Conservation (phyloP, 2,113 vertebrate genomes). For the Prietella phreatophila region DNA sequence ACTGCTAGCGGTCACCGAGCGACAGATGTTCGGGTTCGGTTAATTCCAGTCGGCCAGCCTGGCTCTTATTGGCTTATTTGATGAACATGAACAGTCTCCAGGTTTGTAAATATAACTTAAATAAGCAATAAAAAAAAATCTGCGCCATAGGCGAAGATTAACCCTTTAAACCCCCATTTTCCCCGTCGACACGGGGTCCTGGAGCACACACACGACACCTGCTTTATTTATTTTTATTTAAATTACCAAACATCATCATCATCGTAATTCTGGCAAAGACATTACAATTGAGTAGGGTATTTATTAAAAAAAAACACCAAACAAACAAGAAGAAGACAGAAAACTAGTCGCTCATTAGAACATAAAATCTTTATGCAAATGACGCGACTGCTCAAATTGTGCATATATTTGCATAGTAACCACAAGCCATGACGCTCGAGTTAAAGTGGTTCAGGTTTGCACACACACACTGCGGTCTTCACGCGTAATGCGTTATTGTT, state of each 20-base stretch:
- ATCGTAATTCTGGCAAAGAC: neutral
- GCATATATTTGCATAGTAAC: neutral
- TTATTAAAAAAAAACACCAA: neutral
- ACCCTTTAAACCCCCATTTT: neutral
- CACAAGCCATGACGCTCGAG: too few relatives aligned
- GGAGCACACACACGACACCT: neutral
- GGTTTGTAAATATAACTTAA: neutral
- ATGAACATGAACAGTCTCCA: neutral
- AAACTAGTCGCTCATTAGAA: neutral
- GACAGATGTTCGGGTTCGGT: neutral
- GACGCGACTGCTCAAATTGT: neutral
- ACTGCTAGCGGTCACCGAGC: neutral
- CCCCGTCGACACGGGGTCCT: neutral
- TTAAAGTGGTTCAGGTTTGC: too few relatives aligned
- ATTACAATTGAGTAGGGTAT: neutral
- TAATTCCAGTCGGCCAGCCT: too few relatives aligned
- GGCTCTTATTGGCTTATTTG: neutral
- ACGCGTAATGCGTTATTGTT: too few relatives aligned
- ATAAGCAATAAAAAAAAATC: neutral
- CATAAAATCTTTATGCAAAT: neutral
- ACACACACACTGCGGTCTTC: rapidly evolving
- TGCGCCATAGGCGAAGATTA: neutral
- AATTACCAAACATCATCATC: too few relatives aligned
- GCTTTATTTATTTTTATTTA: neutral
- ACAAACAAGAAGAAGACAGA: neutral